These are phyloP conservation scores for Meliscaeva auricollis DNA, from an alignment of 2,888 invertebrate species.

Conservation along the genomic window DNA sequence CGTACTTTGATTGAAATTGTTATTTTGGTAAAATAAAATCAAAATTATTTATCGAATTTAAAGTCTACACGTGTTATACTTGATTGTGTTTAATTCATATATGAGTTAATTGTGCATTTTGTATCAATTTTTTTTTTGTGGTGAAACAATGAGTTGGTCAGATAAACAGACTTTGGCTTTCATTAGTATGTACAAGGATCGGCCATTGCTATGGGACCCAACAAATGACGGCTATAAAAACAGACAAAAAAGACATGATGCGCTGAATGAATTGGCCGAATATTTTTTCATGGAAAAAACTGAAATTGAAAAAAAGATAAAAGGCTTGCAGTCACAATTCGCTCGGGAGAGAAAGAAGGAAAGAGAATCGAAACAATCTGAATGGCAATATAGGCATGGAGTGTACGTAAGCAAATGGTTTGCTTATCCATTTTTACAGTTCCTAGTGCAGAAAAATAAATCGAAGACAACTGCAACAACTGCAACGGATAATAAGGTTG, in stretches of 20 bases:
- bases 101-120: not conserved
- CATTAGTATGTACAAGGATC: not conserved
- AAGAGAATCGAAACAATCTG: not conserved
- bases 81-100: too few species aligned
- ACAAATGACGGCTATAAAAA: not conserved
- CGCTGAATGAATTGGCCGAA: not conserved
- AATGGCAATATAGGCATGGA: not conserved
- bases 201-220: not conserved
- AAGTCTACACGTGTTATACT: too few species aligned
- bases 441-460: not conserved
- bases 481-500: not conserved
- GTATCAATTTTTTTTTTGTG: not conserved
- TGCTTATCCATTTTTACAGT: not conserved
- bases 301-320: constrained; percentile 3
- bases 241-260: not conserved
- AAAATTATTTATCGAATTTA: too few species aligned
- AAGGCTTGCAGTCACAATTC: constrained; percentile 3
- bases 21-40: too few species aligned
- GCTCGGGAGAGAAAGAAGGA: constrained; percentile 18
- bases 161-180: not conserved
- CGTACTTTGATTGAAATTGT: too few species aligned
- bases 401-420: constrained; percentile 3
- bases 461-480: not conserved
- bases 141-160: not conserved
- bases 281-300: not conserved